A percentile compares a stretch with the other conserved stretches of the same genome.
Evolutionary conservation across 2,888 invertebrate genomes (phyloP).

Genomic region (Biston betularia): DNA sequence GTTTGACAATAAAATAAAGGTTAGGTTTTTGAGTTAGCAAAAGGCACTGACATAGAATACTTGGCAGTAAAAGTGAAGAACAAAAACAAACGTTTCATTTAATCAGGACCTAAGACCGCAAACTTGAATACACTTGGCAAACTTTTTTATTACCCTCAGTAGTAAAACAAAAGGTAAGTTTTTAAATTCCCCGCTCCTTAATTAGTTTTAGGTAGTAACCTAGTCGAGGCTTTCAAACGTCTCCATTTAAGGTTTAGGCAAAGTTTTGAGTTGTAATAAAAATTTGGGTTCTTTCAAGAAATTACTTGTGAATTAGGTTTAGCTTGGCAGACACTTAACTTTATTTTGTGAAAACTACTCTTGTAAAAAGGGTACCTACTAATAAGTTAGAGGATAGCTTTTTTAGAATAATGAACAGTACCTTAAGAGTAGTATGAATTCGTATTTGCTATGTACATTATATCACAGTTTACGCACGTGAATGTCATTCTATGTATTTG

Average conservation of each 20-base stretch:
- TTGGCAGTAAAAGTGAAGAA: slow-evolving; percentile 1
- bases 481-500: too few species aligned
- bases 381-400: background rate
- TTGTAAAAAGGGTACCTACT: background rate
- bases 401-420: background rate
- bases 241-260: slow-evolving; percentile 29
- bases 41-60: slow-evolving; percentile 1
- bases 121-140: slow-evolving; percentile 13
- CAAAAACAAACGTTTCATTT: slow-evolving; percentile 15
- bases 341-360: background rate
- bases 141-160: slow-evolving; percentile 24
- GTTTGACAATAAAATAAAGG: background rate
- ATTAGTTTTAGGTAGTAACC: slow-evolving; percentile 28
- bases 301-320: slow-evolving; percentile 12
- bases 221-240: slow-evolving; percentile 19
- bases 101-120: slow-evolving; percentile 13
- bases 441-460: too few species aligned
- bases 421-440: too few species aligned
- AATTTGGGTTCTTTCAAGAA: slow-evolving; percentile 17
- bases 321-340: slow-evolving; percentile 18
- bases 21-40: background rate
- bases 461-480: too few species aligned
- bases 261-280: slow-evolving; percentile 33
- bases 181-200: slow-evolving; percentile 24
- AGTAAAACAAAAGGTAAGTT: slow-evolving; percentile 27